These are phyloP conservation scores for Poecile montanus DNA, from an alignment of 2,797 vertebrate species.

Conservation along the genomic window DNA sequence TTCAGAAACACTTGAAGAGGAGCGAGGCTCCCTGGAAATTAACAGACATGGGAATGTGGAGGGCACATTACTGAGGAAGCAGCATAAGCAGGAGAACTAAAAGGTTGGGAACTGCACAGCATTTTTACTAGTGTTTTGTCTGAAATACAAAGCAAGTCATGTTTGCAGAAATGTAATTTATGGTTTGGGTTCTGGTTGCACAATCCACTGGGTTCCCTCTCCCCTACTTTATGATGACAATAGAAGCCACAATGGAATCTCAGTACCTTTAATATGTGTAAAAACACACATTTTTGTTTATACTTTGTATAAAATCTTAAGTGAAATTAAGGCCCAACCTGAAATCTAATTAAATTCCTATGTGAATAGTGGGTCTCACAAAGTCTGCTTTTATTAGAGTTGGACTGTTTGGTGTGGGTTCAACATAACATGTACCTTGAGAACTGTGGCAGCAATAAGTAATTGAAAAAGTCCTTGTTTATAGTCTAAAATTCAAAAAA, in stretches of 20 bases:
- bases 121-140: neutral
- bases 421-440: neutral
- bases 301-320: neutral
- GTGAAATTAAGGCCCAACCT: neutral
- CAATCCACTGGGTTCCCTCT: neutral
- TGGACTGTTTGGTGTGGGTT: neutral
- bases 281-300: neutral
- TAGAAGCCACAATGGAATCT: neutral
- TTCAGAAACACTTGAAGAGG: neutral
- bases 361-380: neutral
- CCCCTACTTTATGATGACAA: neutral
- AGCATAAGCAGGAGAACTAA: neutral
- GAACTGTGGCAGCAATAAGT: neutral
- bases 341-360: neutral
- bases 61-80: neutral
- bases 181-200: neutral
- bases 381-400: neutral
- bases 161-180: neutral
- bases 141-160: neutral
- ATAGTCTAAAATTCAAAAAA: neutral
- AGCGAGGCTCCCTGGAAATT: neutral
- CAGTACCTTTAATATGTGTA: neutral
- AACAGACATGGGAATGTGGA: neutral
- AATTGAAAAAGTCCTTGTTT: neutral
- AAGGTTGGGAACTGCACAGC: neutral